phyloP scores from a whole-genome alignment of 2,888 invertebrate species.

The Mesoligia furuncula region DNA sequence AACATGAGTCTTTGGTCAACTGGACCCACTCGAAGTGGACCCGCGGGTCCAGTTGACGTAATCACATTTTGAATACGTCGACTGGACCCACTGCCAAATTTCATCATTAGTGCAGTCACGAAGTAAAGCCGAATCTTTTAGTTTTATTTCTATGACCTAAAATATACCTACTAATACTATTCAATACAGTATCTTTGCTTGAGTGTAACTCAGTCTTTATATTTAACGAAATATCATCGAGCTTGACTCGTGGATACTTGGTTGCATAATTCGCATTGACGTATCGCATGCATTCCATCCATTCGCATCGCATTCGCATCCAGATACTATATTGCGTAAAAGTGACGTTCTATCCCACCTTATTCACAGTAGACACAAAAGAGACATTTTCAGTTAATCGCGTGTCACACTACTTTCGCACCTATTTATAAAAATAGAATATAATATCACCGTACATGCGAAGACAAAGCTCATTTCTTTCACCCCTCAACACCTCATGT shows the following conservation, averaged over 20 bases:
- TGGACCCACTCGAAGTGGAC: no score
- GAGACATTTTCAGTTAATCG: background rate
- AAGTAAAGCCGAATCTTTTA: no score
- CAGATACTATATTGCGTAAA: background rate
- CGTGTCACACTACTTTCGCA: background rate
- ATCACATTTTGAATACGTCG: no score
- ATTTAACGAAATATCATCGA: background rate
- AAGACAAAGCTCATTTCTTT: constrained; percentile 12
- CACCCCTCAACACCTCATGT: constrained; percentile 10
- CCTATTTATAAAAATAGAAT: background rate
- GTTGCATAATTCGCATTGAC: background rate
- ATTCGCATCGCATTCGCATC: no score
- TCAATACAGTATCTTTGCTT: background rate
- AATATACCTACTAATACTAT: no score
- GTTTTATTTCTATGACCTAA: no score
- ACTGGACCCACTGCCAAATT: no score
- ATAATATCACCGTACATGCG: background rate
- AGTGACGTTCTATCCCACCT: background rate
- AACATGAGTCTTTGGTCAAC: background rate
- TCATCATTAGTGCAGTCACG: no score
- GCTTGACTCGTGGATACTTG: background rate
- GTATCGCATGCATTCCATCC: no score
- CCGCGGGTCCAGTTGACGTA: no score
- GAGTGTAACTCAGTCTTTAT: background rate
- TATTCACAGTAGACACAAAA: background rate